Conservation (phyloP, 2,888 invertebrate species). For the Aspidapion aeneum region DNA sequence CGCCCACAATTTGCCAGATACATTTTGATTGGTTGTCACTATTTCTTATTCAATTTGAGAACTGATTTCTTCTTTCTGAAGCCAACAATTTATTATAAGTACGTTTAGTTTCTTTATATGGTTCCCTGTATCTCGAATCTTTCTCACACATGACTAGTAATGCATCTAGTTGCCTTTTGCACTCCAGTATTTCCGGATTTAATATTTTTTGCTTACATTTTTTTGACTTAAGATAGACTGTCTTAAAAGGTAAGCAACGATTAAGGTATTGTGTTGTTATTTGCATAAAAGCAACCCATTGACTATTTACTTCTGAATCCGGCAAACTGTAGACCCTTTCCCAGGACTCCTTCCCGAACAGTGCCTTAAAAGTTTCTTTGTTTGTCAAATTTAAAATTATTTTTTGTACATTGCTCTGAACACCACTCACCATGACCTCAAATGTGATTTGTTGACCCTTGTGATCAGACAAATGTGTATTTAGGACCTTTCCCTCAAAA, state of each 20-base stretch:
- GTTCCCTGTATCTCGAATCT: too few relatives aligned
- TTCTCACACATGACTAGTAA: background rate
- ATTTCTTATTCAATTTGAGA: background rate
- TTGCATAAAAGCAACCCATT: background rate
- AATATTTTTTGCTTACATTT: background rate
- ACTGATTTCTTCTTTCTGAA: too few relatives aligned
- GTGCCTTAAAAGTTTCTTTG: background rate
- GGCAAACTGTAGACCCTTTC: too few relatives aligned
- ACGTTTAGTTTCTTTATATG: too few relatives aligned
- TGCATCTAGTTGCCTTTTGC: background rate
- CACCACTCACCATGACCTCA: background rate
- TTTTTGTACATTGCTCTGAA: background rate
- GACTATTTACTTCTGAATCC: background rate
- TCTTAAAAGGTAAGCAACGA: background rate
- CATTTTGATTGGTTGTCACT: background rate
- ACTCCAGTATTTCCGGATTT: background rate
- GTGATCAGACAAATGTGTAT: background rate
- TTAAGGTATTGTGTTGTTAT: background rate
- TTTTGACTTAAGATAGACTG: background rate
- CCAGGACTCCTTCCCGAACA: too few relatives aligned
- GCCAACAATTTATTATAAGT: too few relatives aligned
- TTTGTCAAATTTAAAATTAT: background rate
- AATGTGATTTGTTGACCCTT: background rate
- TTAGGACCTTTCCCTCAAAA: background rate
- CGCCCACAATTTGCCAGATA: background rate